Evolutionary conservation across 2,888 invertebrate species (phyloP), one percentile per base, ranked within the genome.

Genomic region (Parthenolecanium corni): DNA sequence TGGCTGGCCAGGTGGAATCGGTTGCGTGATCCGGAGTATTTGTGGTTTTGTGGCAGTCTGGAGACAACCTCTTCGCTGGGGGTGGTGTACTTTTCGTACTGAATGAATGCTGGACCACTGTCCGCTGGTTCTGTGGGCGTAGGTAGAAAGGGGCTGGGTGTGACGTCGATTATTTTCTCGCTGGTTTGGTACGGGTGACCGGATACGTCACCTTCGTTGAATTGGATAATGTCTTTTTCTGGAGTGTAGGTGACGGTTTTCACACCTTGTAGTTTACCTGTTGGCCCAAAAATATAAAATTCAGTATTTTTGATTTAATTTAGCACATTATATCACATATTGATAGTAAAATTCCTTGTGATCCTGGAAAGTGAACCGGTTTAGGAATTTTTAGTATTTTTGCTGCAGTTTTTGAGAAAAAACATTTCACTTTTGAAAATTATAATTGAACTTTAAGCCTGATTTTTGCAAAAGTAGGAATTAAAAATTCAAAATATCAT

Each of bases 61-160:
- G 61, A 40, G 18, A 36, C 38, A 23, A 49, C 20, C 11, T 61
- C 49, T 2, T 51, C 36, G 6, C 49, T 20, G 23, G 49, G 51
- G 12, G 49, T 61, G 23, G 49, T 46, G 38, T 49, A 3, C 36
- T 38, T 61, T 23, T 61, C 49, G 38, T 23, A 25, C 3, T n/a
- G n/a, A 65, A 23, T 49, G 66, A 51, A 21, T 64, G 62, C 16
- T 44, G 16, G 46, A 18, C 16, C 23, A 64, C 65, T 49, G 49
- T 51, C 62, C 52, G 46, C n/a, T 53, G 52, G 20, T 36, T 64
- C 23, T 21, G 53, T 21, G 2, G 61, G 61, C 1, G 61, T 61
- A 3, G 61, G 61, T 46, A 61, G 18, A 21, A 61, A 61, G 3
- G 62, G 57, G 12, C 38, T 57, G 21, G 23, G 52, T 11, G 62